Base-by-base conservation (phyloP, 2,888 invertebrate species). In the Hermaeophaga mercurialis region DNA sequence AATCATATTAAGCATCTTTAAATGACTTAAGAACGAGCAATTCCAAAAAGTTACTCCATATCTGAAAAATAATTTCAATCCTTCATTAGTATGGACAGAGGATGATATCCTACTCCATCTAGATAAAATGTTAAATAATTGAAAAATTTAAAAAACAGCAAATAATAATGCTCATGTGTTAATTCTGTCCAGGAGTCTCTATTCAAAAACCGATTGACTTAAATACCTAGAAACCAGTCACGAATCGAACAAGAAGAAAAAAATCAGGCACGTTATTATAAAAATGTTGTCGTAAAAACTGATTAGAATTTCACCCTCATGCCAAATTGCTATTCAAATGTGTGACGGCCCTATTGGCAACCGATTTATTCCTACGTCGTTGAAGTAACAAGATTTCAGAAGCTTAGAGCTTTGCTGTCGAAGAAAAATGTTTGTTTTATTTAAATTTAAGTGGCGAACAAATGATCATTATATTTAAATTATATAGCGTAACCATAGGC, bases 281-380 rank as follows among this genome's bases (percentile, higher is more conserved):
- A 75, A 74, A 75, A 73, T 72, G 74, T 72, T 69, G 71, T 73
- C 75, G 70, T 77, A 77, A 77, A 77, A 76, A 73, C 76, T 77
- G 77, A 77, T 77, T 77, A 77, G 76, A 76, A 75, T 76, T 76
- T 75, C 73, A 73, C 74, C 74, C 74, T 72, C 71, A 73, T 75
- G 72, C 76, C 74, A 76, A 76, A 76, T 77, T 76, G 76, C 75
- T 76, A 77, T 77, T 77, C 77, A 77, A 77, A 77, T 77, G 76
- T 76, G 75, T 73, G 74, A 71, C 73, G 74, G 71, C 73, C 75
- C 74, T 76, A 76, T 76, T 77, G 77, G 77, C 76, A 75, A 76
- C 71, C 77, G 75, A 77, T 77, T 77, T 76, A 75, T 77, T 75
- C 75, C 67, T 72, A 71, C 75, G 74, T 73, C 75, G 75, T 74